Base-by-base conservation (phyloP, 2,797 vertebrate genomes). In the Thamnophis elegans region DNA sequence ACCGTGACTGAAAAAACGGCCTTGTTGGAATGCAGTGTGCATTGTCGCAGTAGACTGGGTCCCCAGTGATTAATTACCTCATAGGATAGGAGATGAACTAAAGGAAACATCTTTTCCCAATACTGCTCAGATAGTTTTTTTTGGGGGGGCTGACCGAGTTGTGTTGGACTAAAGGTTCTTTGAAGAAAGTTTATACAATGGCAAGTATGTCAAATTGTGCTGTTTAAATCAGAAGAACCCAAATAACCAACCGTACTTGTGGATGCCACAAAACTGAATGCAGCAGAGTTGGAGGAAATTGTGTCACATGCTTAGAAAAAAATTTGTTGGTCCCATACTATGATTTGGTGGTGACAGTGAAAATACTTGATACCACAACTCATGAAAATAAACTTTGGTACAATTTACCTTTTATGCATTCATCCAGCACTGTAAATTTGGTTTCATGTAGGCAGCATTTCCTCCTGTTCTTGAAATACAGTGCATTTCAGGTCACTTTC, bases 11-110 rank as follows among this genome's bases (percentile, higher is more conserved):
- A 85, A 91, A 13, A 55, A 32, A 92, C 85, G 85, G 88, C 53
- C 93, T 90, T 93, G 78, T 94, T 94, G 93, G 87, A 94, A 93
- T 92, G 90, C 88, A 92, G 87, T 93, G 92, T 91, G 85, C 53
- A 2, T 89, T 88, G 26, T 2, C 59, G 55, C 28, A 91, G 14
- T 82, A 47, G 1, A 42, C 42, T 11, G 93, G 90, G 89, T 73
- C 59, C 26, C 54, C 85, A 91, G 92, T 62, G 26, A 73, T 59
- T 65, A 93, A 62, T 91, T 78, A 68, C 55, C 89, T 53, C 42
- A 18, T 78, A 94, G 91, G 54, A 91, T 65, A 28, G 14, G 36
- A 92, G 88, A 91, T 58, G 47, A 51, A 54, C 53, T 58, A 47
- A 73, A 54, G 91, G 60, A 59, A 91, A 11, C 32, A 58, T 54